Conservation (phyloP, 1,140 invertebrate genomes). For the Samia ricini region DNA sequence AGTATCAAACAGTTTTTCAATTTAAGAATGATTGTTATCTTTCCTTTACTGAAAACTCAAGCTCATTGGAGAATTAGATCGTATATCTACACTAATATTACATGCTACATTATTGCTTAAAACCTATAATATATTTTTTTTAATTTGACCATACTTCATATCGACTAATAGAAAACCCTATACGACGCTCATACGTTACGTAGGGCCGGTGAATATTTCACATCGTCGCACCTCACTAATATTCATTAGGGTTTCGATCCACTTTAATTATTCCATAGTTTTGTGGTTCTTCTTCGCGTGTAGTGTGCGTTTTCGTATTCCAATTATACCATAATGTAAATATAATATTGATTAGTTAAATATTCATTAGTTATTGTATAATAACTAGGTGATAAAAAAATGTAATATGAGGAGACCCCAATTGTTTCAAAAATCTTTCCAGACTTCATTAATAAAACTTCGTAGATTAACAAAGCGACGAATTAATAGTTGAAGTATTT, state of each 20-base stretch:
- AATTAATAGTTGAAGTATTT: no score
- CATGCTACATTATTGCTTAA: no score
- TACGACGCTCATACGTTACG: not conserved
- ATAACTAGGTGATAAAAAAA: no score
- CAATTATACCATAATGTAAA: not conserved
- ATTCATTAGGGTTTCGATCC: slow-evolving; percentile 16
- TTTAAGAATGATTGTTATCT: no score
- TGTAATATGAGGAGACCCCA: not conserved
- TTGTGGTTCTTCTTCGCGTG: slow-evolving; percentile 9
- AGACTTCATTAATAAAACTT: not conserved
- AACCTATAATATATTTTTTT: not conserved
- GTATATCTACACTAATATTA: no score
- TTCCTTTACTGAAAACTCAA: no score
- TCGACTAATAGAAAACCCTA: not conserved
- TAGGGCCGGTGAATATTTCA: not conserved
- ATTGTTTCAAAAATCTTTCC: not conserved
- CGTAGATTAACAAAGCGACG: no score
- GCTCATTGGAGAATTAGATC: no score
- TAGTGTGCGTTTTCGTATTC: not conserved
- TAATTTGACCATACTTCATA: not conserved
- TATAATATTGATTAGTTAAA: no score
- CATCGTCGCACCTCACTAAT: slow-evolving; percentile 9
- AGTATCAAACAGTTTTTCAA: no score
- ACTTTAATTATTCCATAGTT: slow-evolving; percentile 22
- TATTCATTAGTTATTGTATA: no score